Conservation (phyloP, 2,888 invertebrate genomes). For the Rhimphoctona megacephalus region DNA sequence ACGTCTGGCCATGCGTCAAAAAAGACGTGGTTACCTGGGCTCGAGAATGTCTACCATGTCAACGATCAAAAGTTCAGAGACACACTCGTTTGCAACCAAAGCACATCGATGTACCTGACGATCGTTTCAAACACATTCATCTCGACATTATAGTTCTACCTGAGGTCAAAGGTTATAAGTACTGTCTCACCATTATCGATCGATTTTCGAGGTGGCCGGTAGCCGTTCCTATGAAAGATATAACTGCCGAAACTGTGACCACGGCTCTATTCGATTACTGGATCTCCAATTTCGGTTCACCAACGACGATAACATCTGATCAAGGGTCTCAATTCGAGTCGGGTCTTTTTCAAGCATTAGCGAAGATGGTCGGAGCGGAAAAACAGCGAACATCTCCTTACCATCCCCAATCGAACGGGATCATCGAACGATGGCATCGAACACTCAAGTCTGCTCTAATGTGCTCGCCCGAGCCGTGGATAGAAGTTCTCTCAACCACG, state of each 20-base stretch:
- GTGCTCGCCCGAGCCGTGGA: background rate
- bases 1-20: slow-evolving; percentile 73
- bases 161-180: slow-evolving; percentile 72
- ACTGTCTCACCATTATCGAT: slow-evolving; percentile 74
- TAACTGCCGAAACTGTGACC: slow-evolving; percentile 48
- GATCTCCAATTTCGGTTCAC: slow-evolving; percentile 41
- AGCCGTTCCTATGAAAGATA: slow-evolving; percentile 69
- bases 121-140: slow-evolving; percentile 78
- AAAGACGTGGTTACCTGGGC: slow-evolving; percentile 74
- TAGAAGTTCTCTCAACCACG: too few species aligned
- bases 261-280: slow-evolving; percentile 25
- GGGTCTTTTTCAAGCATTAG: slow-evolving; percentile 54
- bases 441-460: background rate
- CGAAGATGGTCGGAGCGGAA: background rate
- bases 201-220: slow-evolving; percentile 74
- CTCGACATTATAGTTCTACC: slow-evolving; percentile 78
- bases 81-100: slow-evolving; percentile 70
- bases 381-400: background rate
- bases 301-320: slow-evolving; percentile 75
- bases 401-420: slow-evolving; percentile 55
- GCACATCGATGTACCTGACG: slow-evolving; percentile 68
- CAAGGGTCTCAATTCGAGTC: slow-evolving; percentile 75
- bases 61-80: slow-evolving; percentile 75
- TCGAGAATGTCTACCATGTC: slow-evolving; percentile 75
- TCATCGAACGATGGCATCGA: slow-evolving; percentile 23